Base-by-base conservation (phyloP, 2,797 vertebrate species). In the Agapornis canus region DNA sequence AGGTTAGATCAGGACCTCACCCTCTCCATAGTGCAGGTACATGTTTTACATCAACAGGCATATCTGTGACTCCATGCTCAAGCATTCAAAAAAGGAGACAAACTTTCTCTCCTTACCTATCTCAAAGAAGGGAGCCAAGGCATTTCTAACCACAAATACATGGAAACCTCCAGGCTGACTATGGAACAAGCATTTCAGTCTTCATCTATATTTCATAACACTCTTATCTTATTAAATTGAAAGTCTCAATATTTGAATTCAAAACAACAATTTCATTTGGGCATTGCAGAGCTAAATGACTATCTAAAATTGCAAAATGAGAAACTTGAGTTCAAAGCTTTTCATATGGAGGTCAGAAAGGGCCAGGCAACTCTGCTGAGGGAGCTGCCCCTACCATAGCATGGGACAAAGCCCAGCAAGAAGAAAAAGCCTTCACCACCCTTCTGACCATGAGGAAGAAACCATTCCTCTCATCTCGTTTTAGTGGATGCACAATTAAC, bases 381-480 rank as follows among this genome's bases (percentile, higher is more conserved):
- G 43, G 12, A 75, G 21, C 56, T 8, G 4, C 13, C 32, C 13
- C 39, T 40, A 22, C 21, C 40, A 32, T 20, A 43, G 10, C 2
- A 0, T 29, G 11, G 26, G 70, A 61, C 3, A 6, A 56, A 79
- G 47, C 7, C 27, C 26, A 75, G n/a, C 1, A 0, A 49, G 35
- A 84, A 7, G 25, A 57, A 80, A 70, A 20, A 63, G 20, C 35
- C 32, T 80, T 10, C 20, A 71, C 16, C 15, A 49, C 32, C 13
- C 52, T 72, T 63, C 11, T 16, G 21, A 52, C 20, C 9, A 10
- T 9, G 21, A 59, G 18, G 54, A 52, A 45, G 57, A 83, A 37
- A 25, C 16, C 8, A 6, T 43, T 69, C 42, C 13, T 45, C 70
- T 81, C 29, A 29, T 31, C 59, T 68, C 71, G 26, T 51, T 61